phyloP scores from a whole-genome alignment of 2,888 invertebrate species.

The Diloba caeruleocephala region DNA sequence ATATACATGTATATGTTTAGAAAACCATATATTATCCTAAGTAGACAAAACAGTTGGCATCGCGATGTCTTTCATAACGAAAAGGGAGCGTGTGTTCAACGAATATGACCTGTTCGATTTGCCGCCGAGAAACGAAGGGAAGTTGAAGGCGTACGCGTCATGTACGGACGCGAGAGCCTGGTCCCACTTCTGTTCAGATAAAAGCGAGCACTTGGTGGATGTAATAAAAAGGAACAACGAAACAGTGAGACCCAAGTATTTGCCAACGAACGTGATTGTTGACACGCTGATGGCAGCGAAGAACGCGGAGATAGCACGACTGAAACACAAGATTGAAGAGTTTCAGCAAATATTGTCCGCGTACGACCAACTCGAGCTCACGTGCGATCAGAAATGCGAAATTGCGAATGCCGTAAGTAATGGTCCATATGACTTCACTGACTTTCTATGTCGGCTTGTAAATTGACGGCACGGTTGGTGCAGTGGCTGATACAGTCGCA shows the following conservation, averaged over 20 bases:
- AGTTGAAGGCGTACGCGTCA: slow-evolving; percentile 88
- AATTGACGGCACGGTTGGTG: too few relatives aligned
- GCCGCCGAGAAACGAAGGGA: slow-evolving; percentile 86
- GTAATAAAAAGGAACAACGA: slow-evolving; percentile 84
- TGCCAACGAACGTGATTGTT: slow-evolving; percentile 82
- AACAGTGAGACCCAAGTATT: slow-evolving; percentile 74
- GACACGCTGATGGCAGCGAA: slow-evolving; percentile 82
- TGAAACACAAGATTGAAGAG: slow-evolving; percentile 83
- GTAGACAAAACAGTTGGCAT: slow-evolving; percentile 60
- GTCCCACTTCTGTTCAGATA: slow-evolving; percentile 87
- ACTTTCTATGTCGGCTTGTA: too few relatives aligned
- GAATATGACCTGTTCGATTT: slow-evolving; percentile 82
- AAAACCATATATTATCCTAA: slow-evolving; percentile 66
- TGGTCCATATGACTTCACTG: neutral
- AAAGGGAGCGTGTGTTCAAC: slow-evolving; percentile 83
- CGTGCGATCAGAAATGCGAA: slow-evolving; percentile 80
- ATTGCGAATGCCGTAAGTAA: slow-evolving; percentile 79
- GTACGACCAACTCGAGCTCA: slow-evolving; percentile 81
- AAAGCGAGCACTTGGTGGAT: slow-evolving; percentile 89
- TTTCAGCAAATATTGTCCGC: slow-evolving; percentile 80
- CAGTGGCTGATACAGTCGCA: too few relatives aligned
- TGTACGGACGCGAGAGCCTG: slow-evolving; percentile 89
- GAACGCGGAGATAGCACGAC: slow-evolving; percentile 84
- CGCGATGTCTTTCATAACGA: slow-evolving; percentile 85
- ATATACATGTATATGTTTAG: slow-evolving; percentile 68